A percentile compares a stretch with the other conserved stretches of the same genome.
phyloP scores from a whole-genome alignment of 2,888 invertebrate genomes.

The Macropis europaea region DNA sequence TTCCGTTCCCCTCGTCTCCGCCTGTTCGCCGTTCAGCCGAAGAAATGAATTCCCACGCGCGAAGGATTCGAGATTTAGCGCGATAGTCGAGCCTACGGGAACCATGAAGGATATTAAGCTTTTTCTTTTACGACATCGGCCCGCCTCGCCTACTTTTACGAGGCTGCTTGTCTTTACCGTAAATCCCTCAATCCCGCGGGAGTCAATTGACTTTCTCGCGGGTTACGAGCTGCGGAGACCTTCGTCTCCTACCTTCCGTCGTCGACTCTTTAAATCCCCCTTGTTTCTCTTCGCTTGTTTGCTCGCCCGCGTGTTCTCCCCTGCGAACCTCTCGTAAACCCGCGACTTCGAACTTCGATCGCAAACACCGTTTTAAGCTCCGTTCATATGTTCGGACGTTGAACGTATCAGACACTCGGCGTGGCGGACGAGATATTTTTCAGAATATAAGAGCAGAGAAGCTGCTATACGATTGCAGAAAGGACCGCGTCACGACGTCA shows the following conservation, averaged over 20 bases:
- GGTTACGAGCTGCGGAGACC: slow-evolving; percentile 59
- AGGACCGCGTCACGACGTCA: too few species aligned
- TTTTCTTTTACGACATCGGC: slow-evolving; percentile 65
- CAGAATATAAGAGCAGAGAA: too few species aligned
- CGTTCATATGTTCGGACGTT: too few species aligned
- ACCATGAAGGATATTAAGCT: slow-evolving; percentile 66
- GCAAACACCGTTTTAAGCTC: neutral
- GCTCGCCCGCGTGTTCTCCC: neutral
- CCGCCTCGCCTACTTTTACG: slow-evolving; percentile 56
- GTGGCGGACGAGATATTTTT: too few species aligned
- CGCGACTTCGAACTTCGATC: too few species aligned
- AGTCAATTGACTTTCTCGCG: slow-evolving; percentile 68
- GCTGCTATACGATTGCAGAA: too few species aligned
- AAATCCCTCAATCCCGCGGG: slow-evolving; percentile 66
- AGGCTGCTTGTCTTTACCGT: slow-evolving; percentile 67
- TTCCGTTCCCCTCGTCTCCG: slow-evolving; percentile 14
- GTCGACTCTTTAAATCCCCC: slow-evolving; percentile 14
- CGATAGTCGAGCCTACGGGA: slow-evolving; percentile 49
- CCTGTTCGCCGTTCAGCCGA: slow-evolving; percentile 21
- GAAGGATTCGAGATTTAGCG: slow-evolving; percentile 38
- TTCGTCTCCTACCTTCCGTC: slow-evolving; percentile 10
- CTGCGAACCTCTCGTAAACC: neutral
- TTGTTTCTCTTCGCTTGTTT: slow-evolving; percentile 6
- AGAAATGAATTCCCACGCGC: slow-evolving; percentile 31
- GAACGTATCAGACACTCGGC: too few species aligned